A percentile compares a stretch with the other conserved stretches of the same genome.
phyloP scores from a whole-genome alignment of 2,888 invertebrate genomes.

The Ophion slaviceki region DNA sequence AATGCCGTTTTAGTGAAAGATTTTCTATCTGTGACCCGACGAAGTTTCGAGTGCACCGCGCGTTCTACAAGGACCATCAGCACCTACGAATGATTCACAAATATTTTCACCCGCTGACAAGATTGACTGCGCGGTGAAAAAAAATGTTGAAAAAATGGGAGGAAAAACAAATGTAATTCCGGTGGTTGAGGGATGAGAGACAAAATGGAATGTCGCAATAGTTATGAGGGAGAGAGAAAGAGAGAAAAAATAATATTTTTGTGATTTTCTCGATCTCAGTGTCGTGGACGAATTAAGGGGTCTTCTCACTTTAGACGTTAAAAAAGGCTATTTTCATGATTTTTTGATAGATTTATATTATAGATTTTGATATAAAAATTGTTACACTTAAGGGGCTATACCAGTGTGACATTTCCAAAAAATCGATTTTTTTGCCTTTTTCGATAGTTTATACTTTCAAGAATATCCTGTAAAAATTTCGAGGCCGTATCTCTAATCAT shows the following conservation, averaged over 20 bases:
- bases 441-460: too few relatives aligned
- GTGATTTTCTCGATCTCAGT: constrained; percentile 2
- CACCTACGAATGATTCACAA: constrained; percentile 5
- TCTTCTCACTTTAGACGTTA: too few relatives aligned
- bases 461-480: too few relatives aligned
- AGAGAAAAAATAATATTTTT: constrained; percentile 22
- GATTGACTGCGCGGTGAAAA: background rate
- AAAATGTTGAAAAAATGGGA: background rate
- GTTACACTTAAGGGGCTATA: too few relatives aligned
- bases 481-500: too few relatives aligned
- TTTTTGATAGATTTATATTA: too few relatives aligned
- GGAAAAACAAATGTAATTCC: background rate
- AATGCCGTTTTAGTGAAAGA: background rate
- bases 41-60: background rate
- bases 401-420: too few relatives aligned
- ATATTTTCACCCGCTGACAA: constrained; percentile 7
- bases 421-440: too few relatives aligned
- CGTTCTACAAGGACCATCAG: background rate
- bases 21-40: background rate
- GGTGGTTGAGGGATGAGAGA: background rate
- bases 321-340: too few relatives aligned
- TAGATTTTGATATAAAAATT: too few relatives aligned
- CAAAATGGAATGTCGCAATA: background rate
- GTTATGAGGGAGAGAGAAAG: background rate
- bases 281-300: background rate